phyloP scores from a whole-genome alignment of 2,113 vertebrate genomes.

The Ammodytes marinus region DNA sequence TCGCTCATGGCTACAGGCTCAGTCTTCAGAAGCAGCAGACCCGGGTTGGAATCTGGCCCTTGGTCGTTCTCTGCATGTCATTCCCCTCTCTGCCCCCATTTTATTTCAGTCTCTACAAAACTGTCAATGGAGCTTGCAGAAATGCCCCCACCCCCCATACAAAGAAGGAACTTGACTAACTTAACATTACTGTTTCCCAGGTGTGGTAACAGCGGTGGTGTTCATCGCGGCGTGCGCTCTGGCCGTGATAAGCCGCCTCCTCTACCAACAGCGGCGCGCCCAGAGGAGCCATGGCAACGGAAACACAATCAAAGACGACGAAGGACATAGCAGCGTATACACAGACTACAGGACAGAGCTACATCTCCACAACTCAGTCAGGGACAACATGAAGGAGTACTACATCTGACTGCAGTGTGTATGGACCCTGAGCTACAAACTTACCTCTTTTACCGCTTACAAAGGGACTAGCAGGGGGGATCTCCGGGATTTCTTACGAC shows the following conservation, averaged over 20 bases:
- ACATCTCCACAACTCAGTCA: constrained; percentile 93
- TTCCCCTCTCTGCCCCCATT: no score
- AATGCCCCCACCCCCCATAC: no score
- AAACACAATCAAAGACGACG: constrained; percentile 87
- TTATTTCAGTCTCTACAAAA: no score
- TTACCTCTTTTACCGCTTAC: constrained; percentile 54
- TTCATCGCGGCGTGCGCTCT: constrained; percentile 92
- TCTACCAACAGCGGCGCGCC: constrained; percentile 92
- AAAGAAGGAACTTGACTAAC: no score
- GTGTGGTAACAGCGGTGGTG: constrained; percentile 93
- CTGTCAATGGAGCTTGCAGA: no score
- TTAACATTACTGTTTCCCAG: constrained; percentile 71
- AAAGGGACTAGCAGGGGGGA: constrained; percentile 51
- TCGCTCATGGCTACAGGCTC: no score
- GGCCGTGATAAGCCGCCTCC: constrained; percentile 91
- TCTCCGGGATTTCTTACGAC: constrained; percentile 32
- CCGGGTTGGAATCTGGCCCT: no score
- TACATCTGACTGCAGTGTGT: constrained; percentile 89
- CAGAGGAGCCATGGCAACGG: no score
- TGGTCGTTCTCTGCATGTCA: no score
- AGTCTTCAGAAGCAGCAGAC: no score
- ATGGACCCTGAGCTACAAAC: constrained; percentile 41
- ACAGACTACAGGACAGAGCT: constrained; percentile 92
- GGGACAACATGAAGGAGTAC: constrained; percentile 95
- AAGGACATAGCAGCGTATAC: constrained; percentile 86